These are phyloP conservation scores for Spisula subtruncata DNA, from an alignment of 2,888 invertebrate genomes.

Conservation along the genomic window DNA sequence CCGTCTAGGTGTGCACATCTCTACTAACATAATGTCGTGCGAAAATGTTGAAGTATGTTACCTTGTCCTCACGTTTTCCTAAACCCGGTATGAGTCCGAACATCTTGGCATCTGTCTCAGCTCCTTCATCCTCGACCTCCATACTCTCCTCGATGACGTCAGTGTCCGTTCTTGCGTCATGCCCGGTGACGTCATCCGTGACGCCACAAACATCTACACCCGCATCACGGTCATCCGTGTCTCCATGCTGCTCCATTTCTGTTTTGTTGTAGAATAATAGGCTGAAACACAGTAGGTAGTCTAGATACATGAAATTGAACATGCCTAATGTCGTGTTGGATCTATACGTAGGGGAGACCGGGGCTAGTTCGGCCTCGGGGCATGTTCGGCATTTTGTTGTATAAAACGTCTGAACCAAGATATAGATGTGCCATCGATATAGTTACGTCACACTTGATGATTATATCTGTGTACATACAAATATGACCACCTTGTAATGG, in stretches of 20 bases:
- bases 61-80: neutral
- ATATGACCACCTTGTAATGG: too few species aligned
- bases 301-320: neutral
- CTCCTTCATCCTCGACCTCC: constrained; percentile 20
- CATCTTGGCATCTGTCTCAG: constrained; percentile 19
- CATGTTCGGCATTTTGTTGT: too few species aligned
- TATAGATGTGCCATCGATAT: too few species aligned
- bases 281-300: neutral
- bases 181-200: neutral
- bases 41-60: neutral
- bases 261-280: neutral
- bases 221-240: neutral
- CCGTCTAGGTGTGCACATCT: too few species aligned
- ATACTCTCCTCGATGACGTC: neutral
- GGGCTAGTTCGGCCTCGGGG: too few species aligned
- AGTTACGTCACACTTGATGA: too few species aligned
- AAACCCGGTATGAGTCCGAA: neutral
- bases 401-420: too few species aligned
- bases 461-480: too few species aligned
- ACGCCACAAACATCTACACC: constrained; percentile 16
- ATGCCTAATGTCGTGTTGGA: too few species aligned
- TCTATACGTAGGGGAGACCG: too few species aligned
- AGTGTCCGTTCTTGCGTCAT: constrained; percentile 21
- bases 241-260: neutral
- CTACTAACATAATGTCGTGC: neutral